Percentiles rank a stretch among this genome's conserved stretches.
These are phyloP conservation scores for Leptobrachium ailaonicum DNA, from an alignment of 2,113 vertebrate genomes.

Conservation along the genomic window DNA sequence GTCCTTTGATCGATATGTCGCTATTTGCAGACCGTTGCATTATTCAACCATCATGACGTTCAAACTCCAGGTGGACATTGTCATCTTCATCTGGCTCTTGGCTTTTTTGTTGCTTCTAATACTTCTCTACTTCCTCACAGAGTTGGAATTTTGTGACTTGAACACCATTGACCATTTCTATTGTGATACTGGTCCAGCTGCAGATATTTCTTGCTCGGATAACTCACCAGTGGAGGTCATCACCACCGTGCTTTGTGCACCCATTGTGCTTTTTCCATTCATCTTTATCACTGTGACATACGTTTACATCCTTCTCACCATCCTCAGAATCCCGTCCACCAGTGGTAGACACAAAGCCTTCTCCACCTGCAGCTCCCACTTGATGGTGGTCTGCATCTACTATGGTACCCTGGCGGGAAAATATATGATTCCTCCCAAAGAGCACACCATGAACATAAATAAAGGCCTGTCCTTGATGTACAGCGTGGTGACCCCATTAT, in stretches of 20 bases:
- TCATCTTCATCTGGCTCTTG: neutral
- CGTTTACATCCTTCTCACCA: neutral
- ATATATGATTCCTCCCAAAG: neutral
- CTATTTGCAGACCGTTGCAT: conserved; percentile 52
- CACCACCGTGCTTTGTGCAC: neutral
- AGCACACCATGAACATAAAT: neutral
- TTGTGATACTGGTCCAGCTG: neutral
- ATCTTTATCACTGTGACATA: neutral
- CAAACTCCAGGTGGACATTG: neutral
- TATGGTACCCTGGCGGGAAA: neutral
- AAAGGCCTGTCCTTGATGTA: conserved; percentile 1
- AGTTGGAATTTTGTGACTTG: neutral
- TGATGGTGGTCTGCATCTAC: neutral
- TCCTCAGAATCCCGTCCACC: conserved; percentile 9
- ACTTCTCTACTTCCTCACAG: neutral
- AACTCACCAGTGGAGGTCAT: neutral
- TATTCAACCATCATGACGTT: conserved; percentile 1
- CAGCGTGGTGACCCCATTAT: neutral
- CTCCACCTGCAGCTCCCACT: conserved; percentile 24
- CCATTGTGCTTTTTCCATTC: neutral
- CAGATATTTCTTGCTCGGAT: neutral
- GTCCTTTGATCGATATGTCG: conserved; percentile 60
- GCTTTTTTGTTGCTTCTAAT: neutral
- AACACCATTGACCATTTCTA: conserved; percentile 1
- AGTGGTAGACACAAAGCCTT: conserved; percentile 17